Percentiles rank a stretch among this genome's conserved stretches.
These are phyloP conservation scores for Clunio marinus DNA, from an alignment of 2,888 invertebrate species.

Conservation along the genomic window DNA sequence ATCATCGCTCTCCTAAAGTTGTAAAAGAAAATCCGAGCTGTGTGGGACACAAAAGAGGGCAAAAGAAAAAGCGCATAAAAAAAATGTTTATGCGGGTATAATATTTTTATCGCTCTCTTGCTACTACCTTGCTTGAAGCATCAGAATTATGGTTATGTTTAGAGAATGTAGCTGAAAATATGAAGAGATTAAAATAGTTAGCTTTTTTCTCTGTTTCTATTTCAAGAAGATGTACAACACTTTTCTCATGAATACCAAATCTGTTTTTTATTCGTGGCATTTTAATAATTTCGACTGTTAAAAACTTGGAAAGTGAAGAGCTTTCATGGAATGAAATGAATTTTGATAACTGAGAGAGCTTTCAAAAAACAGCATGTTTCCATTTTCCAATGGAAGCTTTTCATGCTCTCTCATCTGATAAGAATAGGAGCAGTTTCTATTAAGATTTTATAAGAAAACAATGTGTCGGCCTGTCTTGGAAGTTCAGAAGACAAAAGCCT, in stretches of 20 bases:
- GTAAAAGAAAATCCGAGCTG: background rate
- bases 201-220: background rate
- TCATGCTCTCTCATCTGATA: background rate
- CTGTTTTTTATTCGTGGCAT: background rate
- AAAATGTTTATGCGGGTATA: constrained; percentile 26
- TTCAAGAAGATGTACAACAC: background rate
- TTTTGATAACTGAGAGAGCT: background rate
- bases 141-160: constrained; percentile 17
- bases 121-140: constrained; percentile 15
- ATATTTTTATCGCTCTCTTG: constrained; percentile 23
- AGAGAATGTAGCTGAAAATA: background rate
- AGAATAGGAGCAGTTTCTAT: background rate
- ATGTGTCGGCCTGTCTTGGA: background rate
- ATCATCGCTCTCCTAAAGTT: background rate
- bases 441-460: background rate
- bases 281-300: background rate
- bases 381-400: background rate
- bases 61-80: constrained; percentile 18
- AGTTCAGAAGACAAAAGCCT: background rate
- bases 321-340: background rate
- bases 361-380: background rate
- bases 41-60: background rate
- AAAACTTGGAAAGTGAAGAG: background rate
- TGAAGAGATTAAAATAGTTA: constrained; percentile 19
- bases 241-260: no score